Conservation (phyloP, 1,140 invertebrate species). For the Drosophila subpulchrella region DNA sequence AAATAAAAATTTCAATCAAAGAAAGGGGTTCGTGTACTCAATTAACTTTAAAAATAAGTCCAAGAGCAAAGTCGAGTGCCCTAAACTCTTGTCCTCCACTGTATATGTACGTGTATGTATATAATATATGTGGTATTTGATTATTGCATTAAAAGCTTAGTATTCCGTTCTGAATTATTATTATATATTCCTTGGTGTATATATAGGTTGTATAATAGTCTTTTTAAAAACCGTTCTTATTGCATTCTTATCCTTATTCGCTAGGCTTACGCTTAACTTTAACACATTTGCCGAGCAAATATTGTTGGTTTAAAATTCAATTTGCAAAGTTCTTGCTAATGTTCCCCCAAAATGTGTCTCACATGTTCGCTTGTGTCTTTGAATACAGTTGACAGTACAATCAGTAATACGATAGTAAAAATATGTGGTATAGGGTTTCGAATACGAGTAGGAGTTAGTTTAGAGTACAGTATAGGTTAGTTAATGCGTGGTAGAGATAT, state of each 20-base stretch:
- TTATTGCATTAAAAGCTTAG: constrained; percentile 82
- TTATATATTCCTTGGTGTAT: constrained; percentile 48
- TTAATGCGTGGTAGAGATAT: constrained; percentile 60
- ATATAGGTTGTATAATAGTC: constrained; percentile 74
- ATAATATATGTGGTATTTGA: constrained; percentile 66
- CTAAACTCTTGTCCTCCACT: neutral
- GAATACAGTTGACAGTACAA: constrained; percentile 46
- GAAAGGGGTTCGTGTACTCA: no score
- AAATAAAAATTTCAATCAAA: no score
- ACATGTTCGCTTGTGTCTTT: constrained; percentile 71
- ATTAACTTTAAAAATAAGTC: no score
- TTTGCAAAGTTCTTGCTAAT: constrained; percentile 76
- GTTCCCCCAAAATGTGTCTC: constrained; percentile 81
- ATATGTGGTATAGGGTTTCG: constrained; percentile 58
- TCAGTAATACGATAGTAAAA: constrained; percentile 63
- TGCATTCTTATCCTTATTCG: constrained; percentile 50
- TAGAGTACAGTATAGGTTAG: constrained; percentile 53
- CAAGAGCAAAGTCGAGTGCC: no score
- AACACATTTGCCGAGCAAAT: constrained; percentile 75
- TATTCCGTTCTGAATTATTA: constrained; percentile 61
- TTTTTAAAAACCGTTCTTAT: constrained; percentile 80
- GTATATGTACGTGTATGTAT: constrained; percentile 34
- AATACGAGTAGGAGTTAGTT: constrained; percentile 52
- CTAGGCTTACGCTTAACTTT: constrained; percentile 44
- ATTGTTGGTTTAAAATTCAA: constrained; percentile 78